Conservation (phyloP, 2,888 invertebrate species). For the Epistrophe eligans region DNA sequence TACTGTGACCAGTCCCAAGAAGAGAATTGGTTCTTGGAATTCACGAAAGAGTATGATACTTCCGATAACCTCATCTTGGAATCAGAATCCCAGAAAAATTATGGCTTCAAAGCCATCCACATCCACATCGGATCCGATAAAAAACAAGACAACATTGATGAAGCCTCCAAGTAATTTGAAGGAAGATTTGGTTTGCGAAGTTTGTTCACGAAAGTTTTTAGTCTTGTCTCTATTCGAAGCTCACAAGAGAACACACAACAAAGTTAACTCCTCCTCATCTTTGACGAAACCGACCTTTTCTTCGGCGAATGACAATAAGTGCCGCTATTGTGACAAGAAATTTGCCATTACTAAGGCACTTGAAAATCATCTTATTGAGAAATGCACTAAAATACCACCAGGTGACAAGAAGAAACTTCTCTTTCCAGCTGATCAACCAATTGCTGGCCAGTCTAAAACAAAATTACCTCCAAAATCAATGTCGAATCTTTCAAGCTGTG, state of each 20-base stretch:
- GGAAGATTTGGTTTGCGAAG: conserved; percentile 76
- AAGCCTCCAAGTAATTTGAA: conserved; percentile 3
- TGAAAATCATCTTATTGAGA: conserved; percentile 81
- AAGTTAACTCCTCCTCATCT: neutral
- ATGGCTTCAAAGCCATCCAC: conserved; percentile 28
- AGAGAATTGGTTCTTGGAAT: neutral
- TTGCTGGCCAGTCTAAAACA: neutral
- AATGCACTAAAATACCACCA: conserved; percentile 82
- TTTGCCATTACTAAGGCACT: conserved; percentile 81
- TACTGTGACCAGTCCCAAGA: conserved; percentile 28
- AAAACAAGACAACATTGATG: conserved; percentile 6
- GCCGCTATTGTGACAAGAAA: conserved; percentile 82
- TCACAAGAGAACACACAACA: conserved; percentile 79
- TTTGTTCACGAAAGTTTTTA: conserved; percentile 78
- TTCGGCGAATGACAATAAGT: conserved; percentile 75
- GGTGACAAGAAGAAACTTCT: conserved; percentile 80
- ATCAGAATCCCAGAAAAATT: conserved; percentile 47
- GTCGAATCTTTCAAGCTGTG: conserved; percentile 33
- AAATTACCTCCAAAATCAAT: conserved; percentile 24
- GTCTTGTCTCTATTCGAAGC: conserved; percentile 78
- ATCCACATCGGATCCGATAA: neutral
- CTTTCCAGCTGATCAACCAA: conserved; percentile 75
- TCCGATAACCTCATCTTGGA: neutral
- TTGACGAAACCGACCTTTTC: conserved; percentile 17
- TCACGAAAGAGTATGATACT: conserved; percentile 33